These are phyloP conservation scores for Carassius auratus DNA, from an alignment of 2,113 vertebrate species.

Conservation along the genomic window DNA sequence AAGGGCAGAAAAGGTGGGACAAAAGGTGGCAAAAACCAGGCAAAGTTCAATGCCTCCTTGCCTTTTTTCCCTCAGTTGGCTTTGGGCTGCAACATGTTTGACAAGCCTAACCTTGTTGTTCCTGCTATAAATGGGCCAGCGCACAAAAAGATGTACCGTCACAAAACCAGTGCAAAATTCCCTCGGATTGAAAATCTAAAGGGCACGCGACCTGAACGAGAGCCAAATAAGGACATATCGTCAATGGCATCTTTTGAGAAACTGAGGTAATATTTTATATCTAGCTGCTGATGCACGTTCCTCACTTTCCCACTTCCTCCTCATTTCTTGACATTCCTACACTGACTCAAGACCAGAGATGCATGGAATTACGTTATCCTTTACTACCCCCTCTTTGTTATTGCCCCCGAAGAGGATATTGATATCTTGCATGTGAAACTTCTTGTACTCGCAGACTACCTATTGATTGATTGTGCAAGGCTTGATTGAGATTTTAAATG, in stretches of 20 bases:
- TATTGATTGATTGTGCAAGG: conserved; percentile 91
- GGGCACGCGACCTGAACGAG: conserved; percentile 89
- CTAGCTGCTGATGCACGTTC: conserved; percentile 87
- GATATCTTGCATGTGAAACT: conserved; percentile 91
- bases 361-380: conserved; percentile 89
- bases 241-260: conserved; percentile 98
- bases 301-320: conserved; percentile 71
- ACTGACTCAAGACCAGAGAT: conserved; percentile 87
- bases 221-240: conserved; percentile 93
- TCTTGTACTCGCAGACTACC: conserved; percentile 94
- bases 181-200: conserved; percentile 96
- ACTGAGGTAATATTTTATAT: conserved; percentile 99
- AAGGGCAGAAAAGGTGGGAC: conserved; percentile 87
- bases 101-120: conserved; percentile 94
- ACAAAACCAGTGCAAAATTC: conserved; percentile 97
- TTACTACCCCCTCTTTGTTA: conserved; percentile 72
- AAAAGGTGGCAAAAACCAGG: conserved; percentile 88
- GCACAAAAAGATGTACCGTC: conserved; percentile 99
- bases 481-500: conserved; percentile 91
- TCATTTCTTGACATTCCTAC: conserved; percentile 73
- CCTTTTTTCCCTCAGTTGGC: conserved; percentile 83
- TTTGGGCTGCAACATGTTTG: conserved; percentile 86
- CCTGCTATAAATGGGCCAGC: conserved; percentile 90
- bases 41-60: conserved; percentile 84
- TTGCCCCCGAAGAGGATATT: conserved; percentile 76